Evolutionary conservation across 2,797 vertebrate species (phyloP), one percentile per base, ranked within the genome.

Genomic region (Melanogrammus aeglefinus): DNA sequence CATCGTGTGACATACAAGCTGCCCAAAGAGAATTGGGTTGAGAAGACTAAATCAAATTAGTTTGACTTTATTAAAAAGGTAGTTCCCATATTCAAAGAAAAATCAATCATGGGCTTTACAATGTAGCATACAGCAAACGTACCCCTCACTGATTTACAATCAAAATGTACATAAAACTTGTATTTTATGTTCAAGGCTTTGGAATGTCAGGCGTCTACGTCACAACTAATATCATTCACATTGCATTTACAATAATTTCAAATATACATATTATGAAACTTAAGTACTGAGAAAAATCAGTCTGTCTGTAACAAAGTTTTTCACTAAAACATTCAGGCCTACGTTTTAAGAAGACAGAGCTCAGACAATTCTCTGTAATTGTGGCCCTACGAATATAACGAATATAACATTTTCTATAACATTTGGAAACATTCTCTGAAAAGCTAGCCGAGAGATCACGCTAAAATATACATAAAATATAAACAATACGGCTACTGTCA

Each of bases 101-200:
- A 84, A 86, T 85, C 82, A 90, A 90, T 88, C 16, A 73, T n/a
- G 33, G 18, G 21, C 38, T 24, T 73, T 85, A 73, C 78, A 81
- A 76, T 82, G 85, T 74, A 75, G 70, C 72, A 86, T 91, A 91
- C 88, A 91, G 84, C 80, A 83, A 88, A 91, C 88, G 91, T 89
- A 89, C 82, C 88, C 85, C 83, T 87, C 85, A 86, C 29, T 86
- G 74, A 85, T 88, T 88, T 85, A 87, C 85, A 79, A 88, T 90
- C 89, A 88, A 93, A 92, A 92, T 85, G 87, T 86, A 91, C 88
- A 91, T 89, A 89, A 90, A 89, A 91, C 88, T 85, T 86, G 88
- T 88, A 78, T 89, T 86, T 77, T 82, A 85, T 89, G 79, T 82
- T 88, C 86, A 84, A 90, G 85, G 90, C 87, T 91, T 91, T 92